Conservation (phyloP, 2,113 vertebrate genomes). For the Falcunculus frontatus region DNA sequence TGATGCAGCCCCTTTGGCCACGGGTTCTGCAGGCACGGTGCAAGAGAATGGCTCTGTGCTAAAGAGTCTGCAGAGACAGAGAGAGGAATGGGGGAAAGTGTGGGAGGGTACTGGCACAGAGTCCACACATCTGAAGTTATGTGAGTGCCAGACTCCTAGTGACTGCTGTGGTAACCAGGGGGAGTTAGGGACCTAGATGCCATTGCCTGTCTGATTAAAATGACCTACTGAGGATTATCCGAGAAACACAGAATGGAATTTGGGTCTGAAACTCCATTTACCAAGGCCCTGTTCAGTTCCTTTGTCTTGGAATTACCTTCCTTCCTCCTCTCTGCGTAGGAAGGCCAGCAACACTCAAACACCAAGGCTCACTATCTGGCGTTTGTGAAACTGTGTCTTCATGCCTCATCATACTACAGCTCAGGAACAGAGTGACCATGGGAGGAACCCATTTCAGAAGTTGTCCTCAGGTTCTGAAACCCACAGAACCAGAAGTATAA, state of each 20-base stretch:
- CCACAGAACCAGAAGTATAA: not conserved
- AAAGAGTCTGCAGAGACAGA: not conserved
- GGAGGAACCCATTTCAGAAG: not conserved
- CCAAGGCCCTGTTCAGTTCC: not conserved
- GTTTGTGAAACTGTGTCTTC: not conserved
- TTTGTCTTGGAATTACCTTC: not conserved
- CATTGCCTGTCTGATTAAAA: not conserved
- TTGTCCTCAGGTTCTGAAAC: not conserved
- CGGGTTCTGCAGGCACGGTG: not conserved
- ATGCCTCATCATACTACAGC: not conserved
- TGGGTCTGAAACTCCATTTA: not conserved
- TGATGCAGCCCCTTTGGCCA: not conserved
- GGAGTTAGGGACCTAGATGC: not conserved
- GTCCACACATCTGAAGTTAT: not conserved
- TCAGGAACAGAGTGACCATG: not conserved
- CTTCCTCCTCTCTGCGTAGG: not conserved
- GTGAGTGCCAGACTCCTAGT: not conserved
- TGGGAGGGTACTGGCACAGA: not conserved
- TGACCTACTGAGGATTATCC: not conserved
- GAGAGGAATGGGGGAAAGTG: not conserved
- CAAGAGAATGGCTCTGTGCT: not conserved
- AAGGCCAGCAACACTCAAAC: not conserved
- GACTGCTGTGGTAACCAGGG: not conserved
- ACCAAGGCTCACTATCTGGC: not conserved
- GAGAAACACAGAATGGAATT: not conserved